Percentiles rank a stretch among this genome's conserved stretches.
These are phyloP conservation scores for Folsomia candida DNA, from an alignment of 2,888 invertebrate species.

Conservation along the genomic window DNA sequence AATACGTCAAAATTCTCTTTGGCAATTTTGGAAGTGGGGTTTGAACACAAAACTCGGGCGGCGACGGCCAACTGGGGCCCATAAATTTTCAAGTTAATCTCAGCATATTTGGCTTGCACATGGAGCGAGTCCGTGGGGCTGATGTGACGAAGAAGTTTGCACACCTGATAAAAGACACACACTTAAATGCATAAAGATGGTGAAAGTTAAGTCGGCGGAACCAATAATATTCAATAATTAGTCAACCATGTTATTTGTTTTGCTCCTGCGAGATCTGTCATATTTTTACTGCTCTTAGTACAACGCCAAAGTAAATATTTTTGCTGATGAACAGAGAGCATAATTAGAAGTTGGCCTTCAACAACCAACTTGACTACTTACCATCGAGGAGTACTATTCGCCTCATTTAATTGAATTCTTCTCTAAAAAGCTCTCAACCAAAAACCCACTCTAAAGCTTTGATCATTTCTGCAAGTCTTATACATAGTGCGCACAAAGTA, in stretches of 20 bases:
- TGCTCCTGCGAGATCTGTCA: too few relatives aligned
- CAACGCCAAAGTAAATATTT: too few relatives aligned
- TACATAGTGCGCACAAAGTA: neutral
- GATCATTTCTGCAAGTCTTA: neutral
- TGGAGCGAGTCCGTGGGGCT: constrained; percentile 90
- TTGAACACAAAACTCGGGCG: constrained; percentile 83
- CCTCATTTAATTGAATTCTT: neutral
- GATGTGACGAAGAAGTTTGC: constrained; percentile 92
- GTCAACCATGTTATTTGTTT: neutral
- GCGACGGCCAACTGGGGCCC: constrained; percentile 94
- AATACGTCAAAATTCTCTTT: constrained; percentile 90
- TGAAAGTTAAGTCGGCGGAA: too few relatives aligned
- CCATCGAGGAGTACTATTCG: neutral
- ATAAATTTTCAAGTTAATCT: constrained; percentile 89
- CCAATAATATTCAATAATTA: too few relatives aligned
- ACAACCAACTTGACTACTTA: neutral
- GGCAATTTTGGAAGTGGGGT: constrained; percentile 91
- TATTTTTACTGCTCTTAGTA: too few relatives aligned
- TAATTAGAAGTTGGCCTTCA: neutral
- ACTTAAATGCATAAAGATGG: too few relatives aligned
- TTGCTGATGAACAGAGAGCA: neutral
- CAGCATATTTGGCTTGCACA: constrained; percentile 93
- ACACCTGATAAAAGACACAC: constrained; percentile 79
- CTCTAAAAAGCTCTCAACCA: neutral
- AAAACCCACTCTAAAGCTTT: neutral